Base-by-base conservation (phyloP, 2,888 invertebrate genomes). In the Hofmannophila pseudospretella region DNA sequence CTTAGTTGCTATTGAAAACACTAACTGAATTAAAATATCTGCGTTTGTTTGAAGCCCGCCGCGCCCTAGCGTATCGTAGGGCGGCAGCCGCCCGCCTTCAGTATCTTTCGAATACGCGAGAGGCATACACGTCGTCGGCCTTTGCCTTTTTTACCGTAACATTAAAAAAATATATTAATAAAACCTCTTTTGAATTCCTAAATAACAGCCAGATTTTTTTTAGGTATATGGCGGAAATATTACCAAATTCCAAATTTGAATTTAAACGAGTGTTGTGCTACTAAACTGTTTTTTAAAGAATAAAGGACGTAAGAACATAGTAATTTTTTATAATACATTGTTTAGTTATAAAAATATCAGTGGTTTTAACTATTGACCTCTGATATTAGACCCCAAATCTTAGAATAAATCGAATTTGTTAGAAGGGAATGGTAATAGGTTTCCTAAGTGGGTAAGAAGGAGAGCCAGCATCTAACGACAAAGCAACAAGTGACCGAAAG, bases 401-500 rank as follows among this genome's bases (percentile, higher is more conserved):
- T n/a, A 10, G 10, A n/a, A 25, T 8, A 9, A 2, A 9, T 10
- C 4, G 25, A 25, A 25, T n/a, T 25, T 25, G 3, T 9, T 25
- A 25, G 25, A 9, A 25, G 4, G 10, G 4, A 8, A 25, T n/a
- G 10, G 7, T 8, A 20, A 23, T 23, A 23, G 4, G 2, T 25
- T 25, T 9, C 8, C 1, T 9, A n/a, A 27, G 11, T 11, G 11
- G 20, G 14, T 45, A 39, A 38, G 48, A 46, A n/a, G n/a, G 41
- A 13, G 12, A 16, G 16, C 0, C 10, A 16, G 13, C 28, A 34
- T 14, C 32, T 26, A 41, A 37, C 22, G 10, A 53, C 47, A 57
- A 68, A 67, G 77, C 80, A 81, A 79, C 81, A 81, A 67, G 81
- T 81, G 69, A 69, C 54, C 31, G 66, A 67, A 39, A 58, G 47